Evolutionary conservation across 2,113 vertebrate genomes (phyloP), one percentile per base, ranked within the genome.

Genomic region (Channa argus): DNA sequence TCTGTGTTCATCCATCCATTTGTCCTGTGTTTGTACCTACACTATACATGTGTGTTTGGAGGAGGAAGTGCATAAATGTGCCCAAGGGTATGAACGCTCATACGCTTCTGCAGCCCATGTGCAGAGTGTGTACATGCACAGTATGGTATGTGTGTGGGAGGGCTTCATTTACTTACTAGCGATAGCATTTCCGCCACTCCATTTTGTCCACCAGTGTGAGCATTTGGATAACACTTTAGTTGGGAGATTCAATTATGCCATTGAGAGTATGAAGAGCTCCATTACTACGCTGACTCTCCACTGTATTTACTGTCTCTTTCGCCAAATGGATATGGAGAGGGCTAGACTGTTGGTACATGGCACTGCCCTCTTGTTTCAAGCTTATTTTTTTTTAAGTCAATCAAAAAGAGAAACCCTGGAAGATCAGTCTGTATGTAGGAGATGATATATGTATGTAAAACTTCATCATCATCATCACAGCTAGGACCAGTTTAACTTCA

Each of bases 211-310:
- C 15, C 65, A 24, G 15, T 38, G 34, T 43, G 67, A 37, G 56
- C 24, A 69, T 85, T 72, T 82, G 56, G 58, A 79, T 68, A 54
- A 43, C 69, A 58, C 69, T 59, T 82, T 72, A 14, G 73, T 71
- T 76, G 14, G 60, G 60, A 84, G 73, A 69, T 82, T 89, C 79
- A 88, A 90, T 89, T 88, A 88, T 79, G 51, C 63, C 51, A 53
- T 82, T 60, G 71, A 79, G 65, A 58, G 54, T 63, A 74, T 88
- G 84, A 88, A 89, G 84, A 86, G 80, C 67, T 37, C 76, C 69
- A 71, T 88, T 76, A 78, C 53, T 83, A 36, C 56, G 67, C 73
- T 84, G 65, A 2, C 67, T 64, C 13, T 53, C 74, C 65, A 66
- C 80, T 86, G 59, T 79, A 75, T 70, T 50, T 70, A 74, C 56